Conservation (phyloP, 2,888 invertebrate genomes). For the Salticus scenicus region DNA sequence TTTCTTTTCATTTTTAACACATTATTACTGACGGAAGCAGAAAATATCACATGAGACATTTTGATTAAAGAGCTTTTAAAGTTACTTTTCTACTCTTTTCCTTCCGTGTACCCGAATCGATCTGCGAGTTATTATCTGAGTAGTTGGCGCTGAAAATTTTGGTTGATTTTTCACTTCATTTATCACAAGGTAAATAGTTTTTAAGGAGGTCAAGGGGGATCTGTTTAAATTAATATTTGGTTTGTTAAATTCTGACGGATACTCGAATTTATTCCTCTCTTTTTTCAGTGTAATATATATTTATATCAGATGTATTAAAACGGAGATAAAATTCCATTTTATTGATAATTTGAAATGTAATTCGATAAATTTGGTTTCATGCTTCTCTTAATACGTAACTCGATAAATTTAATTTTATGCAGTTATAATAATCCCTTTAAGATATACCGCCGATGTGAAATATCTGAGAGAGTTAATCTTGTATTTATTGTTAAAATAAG, state of each 20-base stretch:
- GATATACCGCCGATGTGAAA: too few species aligned
- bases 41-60: constrained; percentile 5
- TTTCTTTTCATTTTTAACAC: neutral
- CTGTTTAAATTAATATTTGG: neutral
- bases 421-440: too few species aligned
- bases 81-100: neutral
- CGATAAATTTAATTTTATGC: too few species aligned
- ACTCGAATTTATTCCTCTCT: neutral
- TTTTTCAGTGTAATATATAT: too few species aligned
- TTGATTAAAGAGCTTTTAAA: neutral
- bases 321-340: too few species aligned
- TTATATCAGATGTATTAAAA: too few species aligned
- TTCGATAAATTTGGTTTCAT: too few species aligned
- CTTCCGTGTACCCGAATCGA: neutral
- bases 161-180: neutral
- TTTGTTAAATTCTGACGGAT: neutral
- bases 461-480: too few species aligned
- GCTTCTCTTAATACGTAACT: too few species aligned
- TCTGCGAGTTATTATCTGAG: neutral
- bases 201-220: neutral
- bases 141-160: neutral
- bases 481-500: too few species aligned
- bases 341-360: too few species aligned
- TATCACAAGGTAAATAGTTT: neutral
- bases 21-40: neutral